Base-by-base conservation (phyloP, 2,113 vertebrate genomes). In the Daphoenositta chrysoptera region DNA sequence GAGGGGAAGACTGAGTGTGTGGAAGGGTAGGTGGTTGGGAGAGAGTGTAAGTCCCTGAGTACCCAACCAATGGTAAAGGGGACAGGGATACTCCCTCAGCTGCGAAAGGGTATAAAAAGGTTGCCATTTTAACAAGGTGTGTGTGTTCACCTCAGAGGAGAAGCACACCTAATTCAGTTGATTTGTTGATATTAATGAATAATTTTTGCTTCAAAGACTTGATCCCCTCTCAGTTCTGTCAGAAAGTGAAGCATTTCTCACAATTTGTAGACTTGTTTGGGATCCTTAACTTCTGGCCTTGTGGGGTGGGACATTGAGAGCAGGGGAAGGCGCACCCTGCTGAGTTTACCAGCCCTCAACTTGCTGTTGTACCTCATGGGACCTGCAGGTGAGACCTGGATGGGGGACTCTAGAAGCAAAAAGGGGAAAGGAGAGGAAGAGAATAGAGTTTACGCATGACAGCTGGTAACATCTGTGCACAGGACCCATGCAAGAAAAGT, bases 391-490 rank as follows among this genome's bases (percentile, higher is more conserved):
- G 71, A 28, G 40, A 28, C 24, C 31, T 33, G 31, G 24, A 28
- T 2, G 4, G 33, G 26, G 11, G 19, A 75, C 15, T 58, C 26
- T 13, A 10, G 20, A 23, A 60, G 56, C 15, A 37, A 37, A 58
- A 47, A 54, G 5, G 54, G 28, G 21, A 71, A 23, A 58, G 42
- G 42, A 39, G 26, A 47, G 42, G 31, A 23, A 12, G 40, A 35
- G 7, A 31, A 8, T 8, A 30, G 21, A 31, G 42, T 60, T 30
- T 23, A 48, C 1, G 1, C 0, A 1, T 1, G 4, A 13, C 8
- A 26, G 21, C 6, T 23, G 27, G 16, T 26, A 61, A 24, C 11
- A 31, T 21, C 44, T 48, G 44, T 48, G 56, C 56, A 48, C 28
- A 48, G 56, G 28, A 37, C 33, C 33, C 33, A 57, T 1, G 3